Evolutionary conservation across 1,140 invertebrate species (phyloP), one percentile per base, ranked within the genome.

Genomic region (Procambarus virginalis): DNA sequence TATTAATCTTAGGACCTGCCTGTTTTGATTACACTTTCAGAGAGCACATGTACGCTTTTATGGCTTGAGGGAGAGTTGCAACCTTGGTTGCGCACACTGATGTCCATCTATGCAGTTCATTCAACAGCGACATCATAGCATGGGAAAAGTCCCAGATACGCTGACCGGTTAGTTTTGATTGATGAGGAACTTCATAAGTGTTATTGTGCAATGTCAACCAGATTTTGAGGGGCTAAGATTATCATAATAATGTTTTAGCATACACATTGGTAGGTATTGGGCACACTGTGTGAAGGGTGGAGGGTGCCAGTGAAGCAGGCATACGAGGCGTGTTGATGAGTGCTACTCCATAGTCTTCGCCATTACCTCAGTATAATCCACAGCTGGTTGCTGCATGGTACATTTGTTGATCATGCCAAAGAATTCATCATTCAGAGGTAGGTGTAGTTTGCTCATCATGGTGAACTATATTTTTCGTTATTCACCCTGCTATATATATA

Each of bases 351-450:
- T 51, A 60, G 80, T 45, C 45, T 89, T 46, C 87, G 87, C 20
- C 51, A 83, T 51, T 89, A 89, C 81, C 76, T 89, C 14, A 58
- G 22, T 20, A 68, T 89, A 55, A 89, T 84, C 20, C 73, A 89
- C 75, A 78, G 22, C 55, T 89, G 81, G 88, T 81, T 89, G 10
- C 55, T 51, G 9, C 73, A 89, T 34, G 88, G 81, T 17, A 77
- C 88, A 34, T 73, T 89, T 20, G 34, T 49, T 12, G 88, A 89
- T 76, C 58, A 49, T 34, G 81, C 82, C 2, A 22, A 79, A 49
- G 88, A 89, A 55, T 89, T 84, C 55, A 79, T 84, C 46, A 82
- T 89, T 49, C 70, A 89, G 22, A 89, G 81, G 88, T 89, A 4
- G 60, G 60, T 64, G 17, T 64, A 64, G 10, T 55, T 5, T 55